Percentiles rank a stretch among this genome's conserved stretches.
Conservation (phyloP, 2,797 vertebrate species). For the Morelia viridis region DNA sequence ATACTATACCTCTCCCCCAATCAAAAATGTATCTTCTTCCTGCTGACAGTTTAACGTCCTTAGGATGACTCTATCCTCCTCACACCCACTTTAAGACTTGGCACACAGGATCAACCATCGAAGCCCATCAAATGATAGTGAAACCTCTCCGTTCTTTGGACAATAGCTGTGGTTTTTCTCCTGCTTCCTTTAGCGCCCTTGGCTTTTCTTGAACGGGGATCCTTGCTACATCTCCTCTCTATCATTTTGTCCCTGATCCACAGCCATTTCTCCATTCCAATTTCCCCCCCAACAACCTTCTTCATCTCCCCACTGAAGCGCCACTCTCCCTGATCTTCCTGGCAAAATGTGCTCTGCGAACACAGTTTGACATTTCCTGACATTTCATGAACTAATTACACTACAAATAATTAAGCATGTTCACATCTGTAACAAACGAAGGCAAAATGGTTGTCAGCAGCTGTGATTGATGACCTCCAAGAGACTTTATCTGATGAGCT, state of each 20-base stretch:
- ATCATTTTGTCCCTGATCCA: conserved; percentile 71
- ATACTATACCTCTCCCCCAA: background rate
- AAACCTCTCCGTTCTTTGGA: background rate
- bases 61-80: conserved; percentile 19
- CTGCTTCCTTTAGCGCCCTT: background rate
- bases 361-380: conserved; percentile 85
- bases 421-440: conserved; percentile 86
- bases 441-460: conserved; percentile 82
- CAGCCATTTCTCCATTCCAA: conserved; percentile 62
- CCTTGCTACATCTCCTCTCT: conserved; percentile 67
- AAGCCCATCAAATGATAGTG: background rate
- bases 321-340: conserved; percentile 73
- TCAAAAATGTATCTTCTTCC: background rate
- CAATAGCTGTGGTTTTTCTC: background rate
- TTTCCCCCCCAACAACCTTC: conserved; percentile 63
- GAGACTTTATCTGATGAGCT: conserved; percentile 85
- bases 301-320: conserved; percentile 72
- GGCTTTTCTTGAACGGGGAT: conserved; percentile 26
- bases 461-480: conserved; percentile 87
- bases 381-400: conserved; percentile 89
- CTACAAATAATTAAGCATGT: conserved; percentile 91
- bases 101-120: conserved; percentile 37
- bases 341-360: conserved; percentile 75
- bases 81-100: conserved; percentile 41
- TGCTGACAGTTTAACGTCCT: conserved; percentile 21